Percentiles rank a stretch among this genome's conserved stretches.
Evolutionary conservation across 2,113 vertebrate species (phyloP).

Genomic region (Clinocottus analis): DNA sequence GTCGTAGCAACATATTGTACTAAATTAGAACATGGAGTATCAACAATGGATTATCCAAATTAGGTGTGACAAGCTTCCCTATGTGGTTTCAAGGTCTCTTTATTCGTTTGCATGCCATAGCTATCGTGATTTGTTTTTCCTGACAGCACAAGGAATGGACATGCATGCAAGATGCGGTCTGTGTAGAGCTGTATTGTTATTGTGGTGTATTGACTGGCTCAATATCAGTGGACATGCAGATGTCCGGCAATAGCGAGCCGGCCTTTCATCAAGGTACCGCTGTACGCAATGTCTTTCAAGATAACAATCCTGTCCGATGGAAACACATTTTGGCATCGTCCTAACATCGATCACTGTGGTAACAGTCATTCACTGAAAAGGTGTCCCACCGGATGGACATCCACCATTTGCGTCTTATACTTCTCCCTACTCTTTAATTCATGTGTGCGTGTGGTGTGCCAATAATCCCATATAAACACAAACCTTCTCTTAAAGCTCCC

Average conservation of each 20-base stretch:
- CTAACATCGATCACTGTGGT: conserved; percentile 19
- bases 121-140: conserved; percentile 21
- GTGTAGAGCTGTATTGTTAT: conserved; percentile 1
- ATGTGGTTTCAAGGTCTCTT: conserved; percentile 29
- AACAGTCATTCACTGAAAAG: conserved; percentile 9
- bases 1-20: not conserved
- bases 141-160: not conserved
- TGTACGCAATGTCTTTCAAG: not conserved
- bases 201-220: conserved; percentile 7
- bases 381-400: conserved; percentile 22
- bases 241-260: conserved; percentile 1
- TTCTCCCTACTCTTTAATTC: conserved; percentile 44
- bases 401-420: conserved; percentile 28
- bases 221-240: not conserved
- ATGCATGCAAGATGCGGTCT: not conserved
- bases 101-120: conserved; percentile 12
- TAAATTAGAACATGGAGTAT: conserved; percentile 15
- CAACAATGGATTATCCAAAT: conserved; percentile 44
- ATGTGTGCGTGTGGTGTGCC: conserved; percentile 42
- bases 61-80: conserved; percentile 32
- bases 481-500: conserved; percentile 46
- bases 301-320: conserved; percentile 4
- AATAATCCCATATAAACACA: conserved; percentile 70
- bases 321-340: conserved; percentile 1
- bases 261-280: conserved; percentile 1